Percentiles rank a stretch among this genome's conserved stretches.
Conservation (phyloP, 2,888 invertebrate genomes). For the Parnassius glacialis region DNA sequence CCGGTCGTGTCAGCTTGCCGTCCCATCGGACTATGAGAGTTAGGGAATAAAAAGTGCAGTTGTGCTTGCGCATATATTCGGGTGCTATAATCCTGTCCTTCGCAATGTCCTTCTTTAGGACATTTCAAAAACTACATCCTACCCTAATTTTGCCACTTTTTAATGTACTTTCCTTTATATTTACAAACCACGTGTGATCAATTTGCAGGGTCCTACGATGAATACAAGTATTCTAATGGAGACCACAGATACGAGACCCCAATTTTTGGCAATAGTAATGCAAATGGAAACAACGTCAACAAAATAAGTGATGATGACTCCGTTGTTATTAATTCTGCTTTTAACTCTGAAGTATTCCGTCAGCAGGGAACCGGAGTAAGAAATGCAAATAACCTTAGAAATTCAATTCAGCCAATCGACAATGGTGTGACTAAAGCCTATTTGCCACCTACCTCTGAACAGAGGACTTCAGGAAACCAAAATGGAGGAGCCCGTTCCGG, state of each 20-base stretch:
- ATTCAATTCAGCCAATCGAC: neutral
- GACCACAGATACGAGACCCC: conserved; percentile 24
- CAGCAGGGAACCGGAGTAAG: conserved; percentile 8
- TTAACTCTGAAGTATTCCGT: conserved; percentile 27
- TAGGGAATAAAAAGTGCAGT: too few relatives aligned
- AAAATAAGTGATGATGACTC: conserved; percentile 46
- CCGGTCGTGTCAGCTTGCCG: too few relatives aligned
- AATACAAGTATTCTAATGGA: conserved; percentile 51
- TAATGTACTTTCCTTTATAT: too few relatives aligned
- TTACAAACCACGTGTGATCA: too few relatives aligned
- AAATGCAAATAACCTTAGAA: neutral
- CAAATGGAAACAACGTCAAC: conserved; percentile 33
- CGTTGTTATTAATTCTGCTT: conserved; percentile 53
- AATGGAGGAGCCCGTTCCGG: conserved; percentile 4
- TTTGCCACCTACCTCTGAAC: conserved; percentile 10
- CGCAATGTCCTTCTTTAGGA: too few relatives aligned
- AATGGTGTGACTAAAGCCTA: conserved; percentile 10
- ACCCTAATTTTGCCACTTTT: too few relatives aligned
- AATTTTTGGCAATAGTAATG: conserved; percentile 20
- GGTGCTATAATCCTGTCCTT: too few relatives aligned
- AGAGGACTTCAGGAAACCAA: neutral
- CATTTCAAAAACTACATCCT: too few relatives aligned
- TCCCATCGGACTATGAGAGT: too few relatives aligned
- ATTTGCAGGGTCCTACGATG: conserved; percentile 61
- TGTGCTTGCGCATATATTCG: too few relatives aligned